Conservation (phyloP, 2,888 invertebrate genomes). For the Petrolisthes manimaculis region DNA sequence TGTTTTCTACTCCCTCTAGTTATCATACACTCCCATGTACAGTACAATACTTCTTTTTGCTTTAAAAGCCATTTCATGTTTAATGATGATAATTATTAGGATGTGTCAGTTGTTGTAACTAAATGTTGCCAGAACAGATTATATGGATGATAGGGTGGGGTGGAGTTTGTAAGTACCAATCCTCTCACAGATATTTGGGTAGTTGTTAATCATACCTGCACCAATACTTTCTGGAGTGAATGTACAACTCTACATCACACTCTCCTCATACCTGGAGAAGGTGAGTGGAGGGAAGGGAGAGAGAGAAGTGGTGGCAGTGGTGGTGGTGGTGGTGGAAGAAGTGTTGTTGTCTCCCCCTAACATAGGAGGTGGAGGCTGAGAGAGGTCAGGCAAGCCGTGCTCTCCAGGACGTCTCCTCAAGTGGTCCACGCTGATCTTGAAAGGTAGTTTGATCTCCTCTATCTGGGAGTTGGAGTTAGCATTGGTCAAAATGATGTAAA, state of each 20-base stretch:
- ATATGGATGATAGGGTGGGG: too few species aligned
- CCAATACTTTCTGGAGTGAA: not conserved
- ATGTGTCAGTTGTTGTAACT: too few species aligned
- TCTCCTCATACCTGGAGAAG: not conserved
- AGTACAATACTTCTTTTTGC: too few species aligned
- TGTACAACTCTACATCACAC: not conserved
- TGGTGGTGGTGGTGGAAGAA: not conserved
- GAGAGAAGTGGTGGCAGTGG: not conserved
- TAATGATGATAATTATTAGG: too few species aligned
- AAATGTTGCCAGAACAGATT: too few species aligned
- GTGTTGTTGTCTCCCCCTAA: not conserved
- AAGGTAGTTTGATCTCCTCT: constrained; percentile 30
- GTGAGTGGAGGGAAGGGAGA: not conserved
- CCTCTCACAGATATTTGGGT: too few species aligned
- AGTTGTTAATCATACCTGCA: too few species aligned
- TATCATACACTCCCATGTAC: too few species aligned
- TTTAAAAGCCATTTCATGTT: too few species aligned
- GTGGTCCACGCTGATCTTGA: constrained; percentile 41
- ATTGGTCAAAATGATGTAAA: too few species aligned
- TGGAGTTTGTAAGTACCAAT: too few species aligned
- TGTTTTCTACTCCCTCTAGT: too few species aligned
- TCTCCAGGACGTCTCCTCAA: constrained; percentile 10
- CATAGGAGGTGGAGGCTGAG: constrained; percentile 41
- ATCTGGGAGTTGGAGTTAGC: not conserved
- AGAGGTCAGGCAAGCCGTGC: constrained; percentile 26